phyloP scores from a whole-genome alignment of 2,888 invertebrate species.

The Lottia gigantea region DNA sequence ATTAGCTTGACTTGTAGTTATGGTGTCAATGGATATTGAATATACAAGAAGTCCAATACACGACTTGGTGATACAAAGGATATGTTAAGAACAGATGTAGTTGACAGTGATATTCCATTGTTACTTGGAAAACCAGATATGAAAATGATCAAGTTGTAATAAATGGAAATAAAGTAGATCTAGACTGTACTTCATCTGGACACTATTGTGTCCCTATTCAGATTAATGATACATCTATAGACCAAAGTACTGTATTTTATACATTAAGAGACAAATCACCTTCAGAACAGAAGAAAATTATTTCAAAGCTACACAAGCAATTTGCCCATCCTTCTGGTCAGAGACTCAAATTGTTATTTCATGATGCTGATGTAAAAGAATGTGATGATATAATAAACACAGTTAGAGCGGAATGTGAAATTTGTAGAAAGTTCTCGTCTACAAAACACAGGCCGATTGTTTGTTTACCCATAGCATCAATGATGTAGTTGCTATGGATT shows the following conservation, averaged over 20 bases:
- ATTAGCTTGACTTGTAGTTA: too few relatives aligned
- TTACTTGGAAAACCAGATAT: slow-evolving; percentile 23
- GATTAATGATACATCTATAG: slow-evolving; percentile 9
- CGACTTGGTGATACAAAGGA: slow-evolving; percentile 16
- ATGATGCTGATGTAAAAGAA: background rate
- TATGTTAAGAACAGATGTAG: slow-evolving; percentile 20
- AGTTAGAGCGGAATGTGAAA: background rate
- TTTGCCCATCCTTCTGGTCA: background rate
- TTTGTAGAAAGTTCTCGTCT: background rate
- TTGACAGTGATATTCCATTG: slow-evolving; percentile 23
- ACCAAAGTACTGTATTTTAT: background rate
- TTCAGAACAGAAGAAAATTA: background rate
- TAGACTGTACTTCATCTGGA: slow-evolving; percentile 24
- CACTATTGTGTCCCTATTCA: slow-evolving; percentile 25
- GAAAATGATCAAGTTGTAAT: slow-evolving; percentile 24
- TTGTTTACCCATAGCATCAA: slow-evolving; percentile 24
- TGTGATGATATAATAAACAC: background rate
- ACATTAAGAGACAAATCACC: background rate
- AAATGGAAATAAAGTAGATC: slow-evolving; percentile 19
- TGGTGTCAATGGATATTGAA: too few relatives aligned
- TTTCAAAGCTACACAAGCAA: background rate
- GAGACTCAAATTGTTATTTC: background rate
- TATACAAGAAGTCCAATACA: too few relatives aligned
- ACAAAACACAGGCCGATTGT: slow-evolving; percentile 8
- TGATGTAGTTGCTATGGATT: slow-evolving; percentile 22